Evolutionary conservation across 2,113 vertebrate species (phyloP).

Genomic region (Salvator merianae): DNA sequence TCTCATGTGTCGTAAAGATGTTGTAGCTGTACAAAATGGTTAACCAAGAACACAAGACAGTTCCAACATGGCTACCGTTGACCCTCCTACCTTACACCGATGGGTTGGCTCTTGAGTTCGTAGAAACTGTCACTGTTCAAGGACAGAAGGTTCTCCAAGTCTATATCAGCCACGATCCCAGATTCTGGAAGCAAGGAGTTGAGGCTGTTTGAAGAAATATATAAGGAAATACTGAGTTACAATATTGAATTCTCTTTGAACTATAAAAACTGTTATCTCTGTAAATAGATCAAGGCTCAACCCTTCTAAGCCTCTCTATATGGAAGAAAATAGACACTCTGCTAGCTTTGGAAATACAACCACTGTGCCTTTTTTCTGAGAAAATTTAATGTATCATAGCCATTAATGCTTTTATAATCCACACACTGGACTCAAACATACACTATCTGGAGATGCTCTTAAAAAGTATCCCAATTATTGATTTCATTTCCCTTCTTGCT

Average conservation of each 20-base stretch:
- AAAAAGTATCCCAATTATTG: neutral
- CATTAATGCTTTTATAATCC: neutral
- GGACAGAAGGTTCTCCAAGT: slow-evolving; percentile 77
- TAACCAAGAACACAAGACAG: neutral
- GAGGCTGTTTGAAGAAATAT: slow-evolving; percentile 66
- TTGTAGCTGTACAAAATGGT: neutral
- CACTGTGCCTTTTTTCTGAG: neutral
- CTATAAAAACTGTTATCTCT: neutral
- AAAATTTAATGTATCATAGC: neutral
- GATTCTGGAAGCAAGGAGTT: slow-evolving; percentile 83
- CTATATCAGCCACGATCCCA: slow-evolving; percentile 89
- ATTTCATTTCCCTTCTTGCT: too few relatives aligned
- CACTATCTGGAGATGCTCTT: neutral
- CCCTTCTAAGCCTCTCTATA: neutral
- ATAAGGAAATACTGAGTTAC: neutral
- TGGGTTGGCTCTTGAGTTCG: slow-evolving; percentile 88
- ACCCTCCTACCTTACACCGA: slow-evolving; percentile 44
- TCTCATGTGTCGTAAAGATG: too few relatives aligned
- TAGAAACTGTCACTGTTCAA: slow-evolving; percentile 81
- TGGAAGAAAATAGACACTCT: neutral
- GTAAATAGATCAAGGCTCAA: neutral
- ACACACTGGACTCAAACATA: neutral
- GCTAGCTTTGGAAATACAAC: too few relatives aligned
- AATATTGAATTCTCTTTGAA: neutral
- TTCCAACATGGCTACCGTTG: neutral